Base-by-base conservation (phyloP, 2,797 vertebrate genomes). In the Phyllotis vaccarum region DNA sequence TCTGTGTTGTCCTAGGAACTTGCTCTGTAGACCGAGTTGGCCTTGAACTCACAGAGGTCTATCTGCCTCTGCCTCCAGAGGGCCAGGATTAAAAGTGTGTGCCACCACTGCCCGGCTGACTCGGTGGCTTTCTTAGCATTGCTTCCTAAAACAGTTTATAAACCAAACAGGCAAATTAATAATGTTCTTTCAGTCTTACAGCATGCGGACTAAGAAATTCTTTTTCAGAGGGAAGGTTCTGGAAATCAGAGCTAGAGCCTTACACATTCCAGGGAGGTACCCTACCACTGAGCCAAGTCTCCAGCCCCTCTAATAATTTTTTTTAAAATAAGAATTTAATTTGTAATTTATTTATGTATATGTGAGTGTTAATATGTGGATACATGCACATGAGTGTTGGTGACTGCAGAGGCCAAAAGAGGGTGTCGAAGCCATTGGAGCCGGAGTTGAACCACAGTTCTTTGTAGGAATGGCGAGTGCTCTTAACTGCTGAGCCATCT, bases 61-160 rank as follows among this genome's bases (percentile, higher is more conserved):
- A 3, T 17, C 68, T 70, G 68, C 17, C 19, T 70, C 68, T 37
- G 68, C n/a, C 19, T 70, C 7, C 17, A 5, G 2, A n/a, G 66
- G 17, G 2, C 34, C n/a, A 34, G 16, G 68, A 37, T 3, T 37
- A 70, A 37, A 70, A 34, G 34, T 7, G 0, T 70, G 3, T 1
- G 1, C 34, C 34, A 70, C n/a, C 0, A 10, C 7, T 7, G 1
- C 8, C 68, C 0, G 3, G 68, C n/a, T 3, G 6, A 46, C 58
- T 58, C 40, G 11, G 40, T 6, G 11, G 40, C 6, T 79, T 46
- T 17, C 19, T 52, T 64, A 34, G 54, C 40, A 21, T 60, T 14
- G 27, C 66, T 1, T 93, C 74, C 40, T 34, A 62, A 94, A 52
- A 46, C 31, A 12, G 37, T 74, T 85, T 81, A 66, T 37, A 81